Base-by-base conservation (phyloP, 2,888 invertebrate genomes). In the Macrophya alboannulata region DNA sequence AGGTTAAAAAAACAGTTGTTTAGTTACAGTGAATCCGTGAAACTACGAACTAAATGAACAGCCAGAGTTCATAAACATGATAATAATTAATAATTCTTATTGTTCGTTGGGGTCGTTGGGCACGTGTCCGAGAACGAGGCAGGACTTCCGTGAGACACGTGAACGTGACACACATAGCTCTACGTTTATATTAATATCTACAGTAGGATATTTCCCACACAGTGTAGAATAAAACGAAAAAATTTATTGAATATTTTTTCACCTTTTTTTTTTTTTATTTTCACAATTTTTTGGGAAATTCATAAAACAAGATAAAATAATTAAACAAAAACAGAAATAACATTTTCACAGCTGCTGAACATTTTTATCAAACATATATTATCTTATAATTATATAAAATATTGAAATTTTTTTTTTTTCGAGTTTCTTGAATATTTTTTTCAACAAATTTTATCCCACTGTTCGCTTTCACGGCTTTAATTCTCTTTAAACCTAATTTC, bases 141-240 rank as follows among this genome's bases (percentile, higher is more conserved):
- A 45, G 72, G 45, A 74, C 72, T 74, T 74, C 72, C 72, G 72
- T 74, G 40, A 25, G 43, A 45, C 72, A 74, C 72, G 45, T 74
- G 72, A 25, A 74, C 72, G 72, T 74, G 72, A 74, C 72, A 45
- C 3, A 45, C 45, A 74, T 21, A 74, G 40, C 40, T 17, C 25
- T 12, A 45, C 17, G 45, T 74, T 45, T 74, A 21, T 74, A 31
- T 62, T 62, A 62, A 25, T 62, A 68, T 68, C 37, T 17, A 68
- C 68, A 68, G 68, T 37, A 37, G 9, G 37, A 68, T 37, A 68
- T 68, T 37, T 68, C 37, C 37, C 17, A 68, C 37, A 37, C 37
- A 6, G 25, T 25, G 31, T 68, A 17, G 6, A 25, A 17, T 2
- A 1, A 68, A 37, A 15, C 15, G 25, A 17, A 65, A 65, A 25